Base-by-base conservation (phyloP, 92 coral and sea anemone genomes). In the Epizoanthus scotinus region DNA sequence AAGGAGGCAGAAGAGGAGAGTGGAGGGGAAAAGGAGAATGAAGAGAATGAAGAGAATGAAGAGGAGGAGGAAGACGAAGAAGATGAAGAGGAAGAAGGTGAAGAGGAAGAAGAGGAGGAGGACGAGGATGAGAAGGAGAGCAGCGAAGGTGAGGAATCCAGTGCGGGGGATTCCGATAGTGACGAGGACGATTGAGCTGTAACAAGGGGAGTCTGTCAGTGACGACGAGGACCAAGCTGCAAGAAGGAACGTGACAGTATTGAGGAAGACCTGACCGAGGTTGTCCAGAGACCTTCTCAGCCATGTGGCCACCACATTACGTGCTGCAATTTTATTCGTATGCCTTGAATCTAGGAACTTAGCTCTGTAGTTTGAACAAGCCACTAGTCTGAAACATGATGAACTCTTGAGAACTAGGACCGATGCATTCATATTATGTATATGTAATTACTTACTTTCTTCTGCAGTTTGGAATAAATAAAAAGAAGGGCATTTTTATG, bases 91-190 rank as follows among this genome's bases (percentile, higher is more conserved):
- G 88, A 89, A 3, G 87, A 79, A 2, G 84, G 52, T 2, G 96
- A 82, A 0, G 93, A 89, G 8, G 79, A 88, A 63, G 89, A 87
- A 9, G 80, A 84, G 5, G 86, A 79, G 2, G 92, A 89, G 7
- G 94, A 82, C 4, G 73, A 87, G 25, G 90, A 83, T 54, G 90
- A 78, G 24, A 84, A 83, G 58, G 94, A 87, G 47, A 87, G 91
- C 83, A 91, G 93, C n/a, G 96, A 55, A 29, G 91, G 84, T 12
- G 93, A 84, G 26, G 97, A 60, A 3, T 91, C 97, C 9, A 90
- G 91, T 71, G 79, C 72, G 0, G 84, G 58, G 60, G 94, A 90
- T 25, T 90, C 94, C 15, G 85, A 50, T 50, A 92, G 97, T 56
- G 93, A 91, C 15, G 96, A 89, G 0, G 95, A 91, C 5, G 93